Conservation (phyloP, 2,888 invertebrate species). For the Cryptocephalus primarius region DNA sequence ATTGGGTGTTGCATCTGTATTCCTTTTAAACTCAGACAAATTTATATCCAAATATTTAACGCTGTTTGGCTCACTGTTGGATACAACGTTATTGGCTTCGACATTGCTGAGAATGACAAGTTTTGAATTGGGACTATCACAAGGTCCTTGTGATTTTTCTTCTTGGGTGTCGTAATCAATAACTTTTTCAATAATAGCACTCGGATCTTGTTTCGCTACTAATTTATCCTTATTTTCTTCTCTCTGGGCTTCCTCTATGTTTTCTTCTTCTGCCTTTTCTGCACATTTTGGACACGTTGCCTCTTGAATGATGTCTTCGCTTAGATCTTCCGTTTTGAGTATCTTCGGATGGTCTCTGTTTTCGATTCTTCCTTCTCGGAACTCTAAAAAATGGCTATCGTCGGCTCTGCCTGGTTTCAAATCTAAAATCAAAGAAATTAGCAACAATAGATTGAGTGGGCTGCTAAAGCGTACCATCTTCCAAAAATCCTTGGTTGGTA, state of each 20-base stretch:
- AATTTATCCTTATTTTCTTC: too few relatives aligned
- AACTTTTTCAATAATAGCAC: too few relatives aligned
- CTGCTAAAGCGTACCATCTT: neutral
- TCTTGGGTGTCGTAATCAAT: too few relatives aligned
- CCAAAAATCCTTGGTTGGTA: neutral
- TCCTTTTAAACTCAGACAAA: neutral
- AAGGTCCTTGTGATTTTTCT: too few relatives aligned
- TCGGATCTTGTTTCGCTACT: too few relatives aligned
- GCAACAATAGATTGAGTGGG: neutral
- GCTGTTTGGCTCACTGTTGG: too few relatives aligned
- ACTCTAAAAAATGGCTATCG: slow-evolving; percentile 6
- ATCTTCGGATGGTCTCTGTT: slow-evolving; percentile 9
- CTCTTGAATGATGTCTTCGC: slow-evolving; percentile 6
- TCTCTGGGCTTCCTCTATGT: neutral
- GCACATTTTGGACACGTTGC: slow-evolving; percentile 1
- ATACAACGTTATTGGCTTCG: too few relatives aligned
- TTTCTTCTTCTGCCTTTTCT: slow-evolving; percentile 1
- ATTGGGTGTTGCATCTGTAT: slow-evolving; percentile 1
- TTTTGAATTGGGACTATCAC: too few relatives aligned
- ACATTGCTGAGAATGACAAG: too few relatives aligned
- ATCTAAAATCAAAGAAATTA: neutral
- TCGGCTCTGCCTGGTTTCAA: neutral
- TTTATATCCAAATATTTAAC: too few relatives aligned
- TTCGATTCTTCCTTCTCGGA: slow-evolving; percentile 3
- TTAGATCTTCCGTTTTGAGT: slow-evolving; percentile 5